Base-by-base conservation (phyloP, 2,888 invertebrate species). In the Thymelicus sylvestris region DNA sequence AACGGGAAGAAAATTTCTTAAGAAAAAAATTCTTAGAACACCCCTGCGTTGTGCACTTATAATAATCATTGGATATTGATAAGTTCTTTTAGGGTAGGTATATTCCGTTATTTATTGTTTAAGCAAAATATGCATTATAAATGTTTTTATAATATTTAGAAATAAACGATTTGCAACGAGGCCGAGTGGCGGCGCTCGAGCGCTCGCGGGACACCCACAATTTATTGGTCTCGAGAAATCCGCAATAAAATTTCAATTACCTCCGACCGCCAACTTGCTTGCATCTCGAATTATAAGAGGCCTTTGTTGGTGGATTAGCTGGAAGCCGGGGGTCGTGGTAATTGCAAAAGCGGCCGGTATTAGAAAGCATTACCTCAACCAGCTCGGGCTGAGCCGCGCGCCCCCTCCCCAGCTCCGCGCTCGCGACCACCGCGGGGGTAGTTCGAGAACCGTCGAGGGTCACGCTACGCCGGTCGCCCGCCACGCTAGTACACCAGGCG, bases 341-440 rank as follows among this genome's bases (percentile, higher is more conserved):
- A 81, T 82, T 82, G 83, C 80, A 81, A 84, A 82, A 85, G 83
- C 86, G 85, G 82, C 82, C 83, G 79, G 81, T 78, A 85, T 84
- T 85, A 86, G 83, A 84, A 81, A 80, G 78, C 82, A 84, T 83
- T 83, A 83, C 82, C 84, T 86, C 86, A 86, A 84, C 86, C 79
- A 78, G 79, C 79, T 82, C 86, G 10, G 86, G 82, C 59, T 86
- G 85, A 79, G 74, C 80, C 76, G 77, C 76, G 71, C 71, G 13
- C 50, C 72, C 74, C 67, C 74, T 68, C 69, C 50, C 41, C 24
- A 10, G n/a, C 57, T 12, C 38, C 44, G 44, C 6, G 50, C 31
- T 24, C n/a, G 19, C 31, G 66, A 44, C 12, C 55, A 24, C 59
- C n/a, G 31, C 66, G 61, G 62, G 64, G 69, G 62, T 66, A 71